Percentiles rank a stretch among this genome's conserved stretches.
These are phyloP conservation scores for Solenopsis fugax DNA, from an alignment of 1,140 invertebrate genomes.

Conservation along the genomic window DNA sequence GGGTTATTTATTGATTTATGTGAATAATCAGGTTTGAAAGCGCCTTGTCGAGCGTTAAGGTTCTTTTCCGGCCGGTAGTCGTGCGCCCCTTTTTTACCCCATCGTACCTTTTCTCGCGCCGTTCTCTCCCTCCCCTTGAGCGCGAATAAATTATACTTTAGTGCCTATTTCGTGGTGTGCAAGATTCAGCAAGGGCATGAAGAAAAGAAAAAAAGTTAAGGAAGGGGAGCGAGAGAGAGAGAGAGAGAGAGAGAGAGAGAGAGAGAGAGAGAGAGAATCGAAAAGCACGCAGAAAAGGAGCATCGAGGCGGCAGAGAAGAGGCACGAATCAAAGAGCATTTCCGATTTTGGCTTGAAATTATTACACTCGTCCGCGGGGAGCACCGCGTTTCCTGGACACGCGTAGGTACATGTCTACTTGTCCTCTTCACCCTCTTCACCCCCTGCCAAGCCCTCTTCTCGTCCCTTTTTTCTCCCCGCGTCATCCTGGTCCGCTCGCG, in stretches of 20 bases:
- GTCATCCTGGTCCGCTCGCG: constrained; percentile 47
- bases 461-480: constrained; percentile 20
- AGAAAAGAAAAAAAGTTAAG: background rate
- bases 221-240: background rate
- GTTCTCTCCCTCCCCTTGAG: constrained; percentile 15
- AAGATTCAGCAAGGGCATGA: constrained; percentile 20
- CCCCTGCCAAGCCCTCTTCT: background rate
- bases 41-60: constrained; percentile 73
- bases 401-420: constrained; percentile 8
- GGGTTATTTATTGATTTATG: constrained; percentile 80
- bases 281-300: constrained; percentile 11
- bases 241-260: background rate
- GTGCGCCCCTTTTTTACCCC: constrained; percentile 45
- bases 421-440: background rate
- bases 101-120: constrained; percentile 17
- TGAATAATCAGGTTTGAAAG: constrained; percentile 80
- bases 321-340: constrained; percentile 48
- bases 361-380: constrained; percentile 53
- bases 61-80: constrained; percentile 68
- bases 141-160: constrained; percentile 74
- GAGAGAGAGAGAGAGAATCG: constrained; percentile 13
- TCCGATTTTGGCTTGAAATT: constrained; percentile 59
- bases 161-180: constrained; percentile 63
- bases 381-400: constrained; percentile 46
- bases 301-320: background rate